Conservation (phyloP, 2,113 vertebrate genomes). For the human region GRCh38 chr18:54175001-54175500, state of each 20-base stretch:
- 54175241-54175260: not conserved
- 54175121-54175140: not conserved
- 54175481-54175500: not conserved
- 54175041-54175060: not conserved
- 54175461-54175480: not conserved
- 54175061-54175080: not conserved
- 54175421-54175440: not conserved
- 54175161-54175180: not conserved
- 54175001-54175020: not conserved
- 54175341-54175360: not conserved
- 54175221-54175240: not conserved
- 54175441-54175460: not conserved
- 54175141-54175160: not conserved
- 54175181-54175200: slow-evolving; percentile 40
- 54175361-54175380: not conserved
- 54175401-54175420: no score
- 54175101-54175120: not conserved
- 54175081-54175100: not conserved
- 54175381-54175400: no score
- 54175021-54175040: not conserved
- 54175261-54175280: not conserved
- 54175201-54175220: not conserved
- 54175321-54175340: not conserved
- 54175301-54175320: rapidly evolving
- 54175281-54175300: not conserved